A percentile compares a stretch with the other conserved stretches of the same genome.
These are phyloP conservation scores for Chironomus tentans DNA, from an alignment of 2,888 invertebrate species.

Conservation along the genomic window DNA sequence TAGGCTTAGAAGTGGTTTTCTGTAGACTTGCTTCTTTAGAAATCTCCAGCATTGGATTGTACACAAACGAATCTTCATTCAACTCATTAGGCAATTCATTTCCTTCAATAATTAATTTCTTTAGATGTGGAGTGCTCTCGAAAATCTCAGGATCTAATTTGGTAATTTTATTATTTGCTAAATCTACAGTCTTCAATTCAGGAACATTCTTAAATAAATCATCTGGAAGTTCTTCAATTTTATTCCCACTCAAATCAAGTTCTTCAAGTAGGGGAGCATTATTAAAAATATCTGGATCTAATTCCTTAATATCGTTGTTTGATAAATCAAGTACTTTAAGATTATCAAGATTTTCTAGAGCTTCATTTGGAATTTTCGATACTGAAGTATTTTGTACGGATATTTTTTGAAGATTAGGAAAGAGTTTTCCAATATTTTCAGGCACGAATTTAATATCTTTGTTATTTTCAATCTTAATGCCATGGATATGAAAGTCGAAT, in stretches of 20 bases:
- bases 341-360: too few relatives aligned
- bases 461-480: too few relatives aligned
- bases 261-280: constrained; percentile 27
- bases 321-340: background rate
- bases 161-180: constrained; percentile 28
- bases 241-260: constrained; percentile 28
- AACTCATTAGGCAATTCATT: background rate
- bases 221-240: constrained; percentile 28
- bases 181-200: constrained; percentile 27
- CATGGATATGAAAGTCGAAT: background rate
- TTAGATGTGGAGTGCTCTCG: background rate
- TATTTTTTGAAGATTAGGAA: too few relatives aligned
- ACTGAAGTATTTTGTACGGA: too few relatives aligned
- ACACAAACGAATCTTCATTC: background rate
- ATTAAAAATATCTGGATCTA: constrained; percentile 28
- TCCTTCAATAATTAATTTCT: background rate
- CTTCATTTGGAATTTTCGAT: too few relatives aligned
- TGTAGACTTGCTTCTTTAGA: too few relatives aligned
- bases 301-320: constrained; percentile 25
- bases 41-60: too few relatives aligned
- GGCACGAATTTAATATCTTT: too few relatives aligned
- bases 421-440: too few relatives aligned
- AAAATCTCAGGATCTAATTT: constrained; percentile 28
- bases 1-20: too few relatives aligned
- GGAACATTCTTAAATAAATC: constrained; percentile 28